Evolutionary conservation across 2,888 invertebrate genomes (phyloP), one percentile per base, ranked within the genome.

Genomic region (Xylota sylvarum): DNA sequence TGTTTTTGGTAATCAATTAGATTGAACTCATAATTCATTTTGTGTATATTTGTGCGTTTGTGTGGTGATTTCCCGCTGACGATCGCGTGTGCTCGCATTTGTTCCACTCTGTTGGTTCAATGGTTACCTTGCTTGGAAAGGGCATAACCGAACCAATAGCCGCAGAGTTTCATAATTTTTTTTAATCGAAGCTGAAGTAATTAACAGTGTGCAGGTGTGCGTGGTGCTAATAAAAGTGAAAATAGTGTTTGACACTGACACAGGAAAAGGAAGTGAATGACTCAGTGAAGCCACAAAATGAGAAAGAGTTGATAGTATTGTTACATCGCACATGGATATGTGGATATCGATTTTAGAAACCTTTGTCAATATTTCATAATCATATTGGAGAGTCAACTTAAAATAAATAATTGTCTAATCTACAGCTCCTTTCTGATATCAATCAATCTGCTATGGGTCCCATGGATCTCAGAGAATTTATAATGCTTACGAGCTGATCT

Each of bases 1-100:
- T 95, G 88, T 94, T 95, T 91, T 89, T 92, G 92, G 92, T 92
- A 89, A 91, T 91, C 32, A 58, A 73, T 69, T 73, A 9, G 30
- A 62, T 69, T 19, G n/a, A 37, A 4, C 37, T 40, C 27, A 65
- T 10, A 48, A 40, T 46, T 65, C 4, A 35, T 37, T 73, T 60
- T n/a, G n/a, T n/a, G 27, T 52, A 30, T 14, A 0, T 52, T 23
- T 37, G 6, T n/a, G 5, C 12, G n/a, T 14, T n/a, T n/a, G 23
- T 35, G 23, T 62, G 17, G 12, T 58, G 50, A 35, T 70, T 35
- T 30, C n/a, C n/a, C n/a, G 2, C 23, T 17, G 40, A 40, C 32
- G 30, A 73, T 80, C 72, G 81, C 62, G 64, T 67, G 74, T 60
- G 52, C 48, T 52, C 12, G 46, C 14, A 55, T 52, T 67, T 67